Evolutionary conservation across 1,140 invertebrate species (phyloP), one percentile per base, ranked within the genome.

Genomic region (Papilio polyxenes): DNA sequence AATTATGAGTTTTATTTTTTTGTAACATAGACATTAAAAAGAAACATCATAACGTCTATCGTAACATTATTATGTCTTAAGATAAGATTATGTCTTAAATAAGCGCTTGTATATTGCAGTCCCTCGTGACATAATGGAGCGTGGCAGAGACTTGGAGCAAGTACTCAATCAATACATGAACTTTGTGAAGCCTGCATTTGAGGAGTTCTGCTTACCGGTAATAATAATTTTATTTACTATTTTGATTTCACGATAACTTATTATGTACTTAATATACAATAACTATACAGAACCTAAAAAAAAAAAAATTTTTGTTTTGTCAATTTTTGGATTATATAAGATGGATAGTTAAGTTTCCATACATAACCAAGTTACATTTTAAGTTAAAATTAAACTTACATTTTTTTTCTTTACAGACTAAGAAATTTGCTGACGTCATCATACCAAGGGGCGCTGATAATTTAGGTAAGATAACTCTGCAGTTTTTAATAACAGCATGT

Each of bases 371-470:
- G 23, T 31, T 31, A 31, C 23, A 2, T 31, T 31, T 31, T 31
- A 31, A 31, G 23, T 31, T 44, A 7, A 44, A 44, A 7, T 44
- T 74, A 49, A 3, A 56, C n/a, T 10, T 62, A 51, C 11, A 56
- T 17, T 51, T 76, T 56, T 82, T 85, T 81, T 81, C 62, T 83
- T 90, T 88, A 17, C 89, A 98, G 98, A 99, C 99, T 0, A 99
- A 99, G 95, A 99, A 99, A 94, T 99, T 99, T 96, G 99, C 99
- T 78, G 99, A 99, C 95, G 98, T 99, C 49, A 99, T 99, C 85
- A 99, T 99, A 94, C 99, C 99, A 13, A 95, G 99, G 85, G 98
- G 98, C 84, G 98, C 98, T 53, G 99, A 99, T 92, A 99, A 99
- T 92, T 97, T 96, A 95, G 98, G 98, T 99, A 95, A 93, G 92